phyloP scores from a whole-genome alignment of 2,888 invertebrate species.

The Anodontia alba region DNA sequence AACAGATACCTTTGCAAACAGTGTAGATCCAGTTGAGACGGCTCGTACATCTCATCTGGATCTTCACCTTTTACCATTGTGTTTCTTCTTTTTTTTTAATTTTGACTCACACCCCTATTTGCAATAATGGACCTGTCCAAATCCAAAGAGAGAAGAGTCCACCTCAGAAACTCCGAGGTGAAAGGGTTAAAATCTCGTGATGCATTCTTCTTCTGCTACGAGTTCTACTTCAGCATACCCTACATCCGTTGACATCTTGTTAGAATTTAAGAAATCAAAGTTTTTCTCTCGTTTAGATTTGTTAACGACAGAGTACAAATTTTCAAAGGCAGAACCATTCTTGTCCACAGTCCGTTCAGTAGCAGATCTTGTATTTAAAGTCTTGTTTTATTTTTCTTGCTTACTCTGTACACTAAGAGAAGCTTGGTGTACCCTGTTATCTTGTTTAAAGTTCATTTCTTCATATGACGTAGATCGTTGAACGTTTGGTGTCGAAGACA shows the following conservation, averaged over 20 bases:
- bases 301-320: not conserved
- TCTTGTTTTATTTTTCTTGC: too few relatives aligned
- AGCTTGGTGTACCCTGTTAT: not conserved
- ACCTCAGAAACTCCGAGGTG: too few relatives aligned
- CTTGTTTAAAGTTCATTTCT: not conserved
- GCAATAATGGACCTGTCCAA: too few relatives aligned
- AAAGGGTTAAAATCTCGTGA: constrained; percentile 8
- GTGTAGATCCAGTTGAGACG: too few relatives aligned
- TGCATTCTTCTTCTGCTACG: constrained; percentile 4
- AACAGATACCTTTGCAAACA: too few relatives aligned
- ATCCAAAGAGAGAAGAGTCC: too few relatives aligned
- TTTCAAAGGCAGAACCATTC: not conserved
- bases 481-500: not conserved
- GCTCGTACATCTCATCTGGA: too few relatives aligned
- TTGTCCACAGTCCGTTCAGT: not conserved
- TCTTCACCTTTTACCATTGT: too few relatives aligned
- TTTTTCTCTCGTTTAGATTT: not conserved
- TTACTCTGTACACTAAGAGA: too few relatives aligned
- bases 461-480: not conserved
- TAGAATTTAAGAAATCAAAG: not conserved
- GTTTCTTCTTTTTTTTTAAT: too few relatives aligned
- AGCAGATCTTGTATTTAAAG: too few relatives aligned
- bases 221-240: not conserved
- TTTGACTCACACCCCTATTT: too few relatives aligned
- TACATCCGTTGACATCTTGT: not conserved